phyloP scores from a whole-genome alignment of 1,140 invertebrate species.

The Brachionus angularis region DNA sequence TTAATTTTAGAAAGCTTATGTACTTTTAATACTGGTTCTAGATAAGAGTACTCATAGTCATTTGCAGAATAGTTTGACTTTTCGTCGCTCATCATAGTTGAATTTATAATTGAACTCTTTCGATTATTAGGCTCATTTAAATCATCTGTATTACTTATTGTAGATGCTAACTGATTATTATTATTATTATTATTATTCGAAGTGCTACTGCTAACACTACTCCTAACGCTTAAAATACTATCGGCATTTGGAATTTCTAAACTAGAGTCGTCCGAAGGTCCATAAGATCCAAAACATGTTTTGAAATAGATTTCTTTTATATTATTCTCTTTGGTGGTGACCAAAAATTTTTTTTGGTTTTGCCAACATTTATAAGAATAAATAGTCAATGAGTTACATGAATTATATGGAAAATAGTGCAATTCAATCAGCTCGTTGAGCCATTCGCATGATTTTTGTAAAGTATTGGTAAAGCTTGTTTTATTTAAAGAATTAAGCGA shows the following conservation, averaged over 20 bases:
- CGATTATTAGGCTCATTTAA: neutral
- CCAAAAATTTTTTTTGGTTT: neutral
- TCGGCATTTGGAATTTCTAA: neutral
- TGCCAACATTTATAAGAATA: conserved; percentile 41
- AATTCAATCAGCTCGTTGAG: conserved; percentile 26
- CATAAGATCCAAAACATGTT: neutral
- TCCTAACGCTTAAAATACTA: conserved; percentile 9
- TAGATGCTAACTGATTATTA: neutral
- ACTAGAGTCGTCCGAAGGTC: neutral
- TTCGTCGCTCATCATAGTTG: neutral
- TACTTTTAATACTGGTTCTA: conserved; percentile 17
- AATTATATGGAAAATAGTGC: conserved; percentile 35
- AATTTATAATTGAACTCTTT: conserved; percentile 17
- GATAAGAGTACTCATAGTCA: neutral
- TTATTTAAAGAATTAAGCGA: neutral
- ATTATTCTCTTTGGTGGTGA: conserved; percentile 29
- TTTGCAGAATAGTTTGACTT: neutral
- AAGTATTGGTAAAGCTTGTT: neutral
- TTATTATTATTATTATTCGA: no score
- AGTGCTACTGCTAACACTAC: conserved; percentile 14
- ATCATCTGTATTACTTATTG: neutral
- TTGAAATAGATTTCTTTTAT: conserved; percentile 15
- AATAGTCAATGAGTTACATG: conserved; percentile 37
- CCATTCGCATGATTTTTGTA: conserved; percentile 1
- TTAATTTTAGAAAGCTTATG: conserved; percentile 29